Evolutionary conservation across 2,888 invertebrate species (phyloP).

Genomic region (Leuctra nigra): DNA sequence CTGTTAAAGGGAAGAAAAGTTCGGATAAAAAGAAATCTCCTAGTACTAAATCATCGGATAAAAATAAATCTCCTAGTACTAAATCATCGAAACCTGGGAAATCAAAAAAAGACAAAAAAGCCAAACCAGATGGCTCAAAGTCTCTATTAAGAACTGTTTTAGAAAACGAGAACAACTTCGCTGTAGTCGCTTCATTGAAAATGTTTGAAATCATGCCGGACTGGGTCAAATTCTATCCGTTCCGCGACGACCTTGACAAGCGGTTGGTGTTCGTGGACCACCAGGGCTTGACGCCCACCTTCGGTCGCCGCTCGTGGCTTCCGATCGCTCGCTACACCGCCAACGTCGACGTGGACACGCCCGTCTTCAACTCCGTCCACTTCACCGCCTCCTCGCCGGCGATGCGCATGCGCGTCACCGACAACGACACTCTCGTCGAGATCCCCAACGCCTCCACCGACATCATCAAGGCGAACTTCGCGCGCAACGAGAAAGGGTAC

Average conservation of each 20-base stretch:
- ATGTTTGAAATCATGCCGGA: too few species aligned
- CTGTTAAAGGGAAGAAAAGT: not conserved
- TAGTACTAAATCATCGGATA: not conserved
- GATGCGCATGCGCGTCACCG: constrained; percentile 31
- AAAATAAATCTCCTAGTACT: not conserved
- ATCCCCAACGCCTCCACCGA: constrained; percentile 29
- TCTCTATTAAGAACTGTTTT: not conserved
- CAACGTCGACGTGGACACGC: not conserved
- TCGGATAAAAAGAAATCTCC: not conserved
- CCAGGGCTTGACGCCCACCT: not conserved
- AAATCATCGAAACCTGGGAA: too few species aligned
- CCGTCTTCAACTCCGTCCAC: constrained; percentile 26
- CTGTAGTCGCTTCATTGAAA: too few species aligned
- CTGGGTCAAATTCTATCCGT: not conserved
- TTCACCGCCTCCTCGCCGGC: constrained; percentile 30
- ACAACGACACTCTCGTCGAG: constrained; percentile 32
- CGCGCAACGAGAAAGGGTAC: constrained; percentile 30
- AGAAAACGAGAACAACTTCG: too few species aligned
- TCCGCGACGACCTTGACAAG: not conserved
- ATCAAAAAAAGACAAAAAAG: not conserved
- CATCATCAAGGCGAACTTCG: constrained; percentile 25
- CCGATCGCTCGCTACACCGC: constrained; percentile 5
- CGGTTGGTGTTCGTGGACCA: not conserved
- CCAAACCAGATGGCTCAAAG: not conserved
- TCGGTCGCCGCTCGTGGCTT: constrained; percentile 2